These are phyloP conservation scores for Hippocampus barbouri DNA, from an alignment of 2,113 vertebrate genomes.

Conservation along the genomic window DNA sequence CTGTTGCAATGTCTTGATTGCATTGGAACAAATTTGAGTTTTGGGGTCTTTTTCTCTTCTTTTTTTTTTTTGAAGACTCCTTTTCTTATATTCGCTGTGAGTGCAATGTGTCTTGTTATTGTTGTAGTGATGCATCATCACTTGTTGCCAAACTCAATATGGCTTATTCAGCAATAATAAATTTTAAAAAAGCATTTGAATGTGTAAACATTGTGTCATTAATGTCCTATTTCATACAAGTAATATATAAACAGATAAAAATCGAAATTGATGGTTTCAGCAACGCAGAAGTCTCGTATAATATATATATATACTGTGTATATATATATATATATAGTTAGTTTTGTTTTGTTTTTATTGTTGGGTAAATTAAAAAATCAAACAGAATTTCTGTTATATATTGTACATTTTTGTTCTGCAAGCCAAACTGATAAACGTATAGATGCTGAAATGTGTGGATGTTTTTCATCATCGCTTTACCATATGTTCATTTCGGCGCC, in stretches of 20 bases:
- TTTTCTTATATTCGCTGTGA: constrained; percentile 22
- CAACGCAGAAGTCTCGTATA: too few relatives aligned
- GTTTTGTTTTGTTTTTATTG: too few relatives aligned
- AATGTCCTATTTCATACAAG: neutral
- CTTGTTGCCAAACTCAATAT: neutral
- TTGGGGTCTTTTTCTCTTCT: neutral
- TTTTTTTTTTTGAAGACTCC: constrained; percentile 21
- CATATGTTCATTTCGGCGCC: too few relatives aligned
- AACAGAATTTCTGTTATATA: too few relatives aligned
- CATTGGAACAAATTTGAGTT: neutral
- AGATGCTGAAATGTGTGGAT: too few relatives aligned
- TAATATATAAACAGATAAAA: neutral
- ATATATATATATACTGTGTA: too few relatives aligned
- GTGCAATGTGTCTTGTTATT: constrained; percentile 24
- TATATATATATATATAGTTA: too few relatives aligned
- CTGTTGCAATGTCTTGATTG: neutral
- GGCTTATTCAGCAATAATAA: neutral
- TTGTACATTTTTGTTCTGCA: too few relatives aligned
- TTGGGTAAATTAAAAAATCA: too few relatives aligned
- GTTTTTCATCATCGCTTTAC: too few relatives aligned
- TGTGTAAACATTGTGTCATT: neutral
- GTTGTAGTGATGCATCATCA: constrained; percentile 34
- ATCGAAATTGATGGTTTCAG: too few relatives aligned
- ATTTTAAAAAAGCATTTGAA: neutral
- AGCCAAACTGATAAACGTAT: too few relatives aligned